Evolutionary conservation across 2,888 invertebrate genomes (phyloP).

Genomic region (Hypselothyrea guttata): DNA sequence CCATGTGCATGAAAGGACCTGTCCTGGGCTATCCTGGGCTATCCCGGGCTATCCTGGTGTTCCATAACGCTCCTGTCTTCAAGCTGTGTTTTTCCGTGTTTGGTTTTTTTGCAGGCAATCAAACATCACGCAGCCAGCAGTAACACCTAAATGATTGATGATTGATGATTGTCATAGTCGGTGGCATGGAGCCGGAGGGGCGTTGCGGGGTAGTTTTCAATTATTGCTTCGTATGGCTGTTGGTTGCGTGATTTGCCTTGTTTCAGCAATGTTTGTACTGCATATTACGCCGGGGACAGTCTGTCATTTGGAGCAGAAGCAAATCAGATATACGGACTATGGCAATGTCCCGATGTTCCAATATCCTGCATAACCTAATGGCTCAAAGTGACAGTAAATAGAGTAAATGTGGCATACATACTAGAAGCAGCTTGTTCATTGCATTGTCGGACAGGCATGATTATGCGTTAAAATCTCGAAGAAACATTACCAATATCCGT

Average conservation of each 20-base stretch:
- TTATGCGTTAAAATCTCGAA: constrained; percentile 37
- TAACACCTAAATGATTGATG: constrained; percentile 77
- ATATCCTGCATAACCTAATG: constrained; percentile 18
- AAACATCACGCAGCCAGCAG: constrained; percentile 42
- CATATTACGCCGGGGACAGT: constrained; percentile 41
- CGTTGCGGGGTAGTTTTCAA: constrained; percentile 50
- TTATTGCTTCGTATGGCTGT: constrained; percentile 54
- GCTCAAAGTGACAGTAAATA: constrained; percentile 54
- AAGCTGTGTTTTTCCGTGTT: too few relatives aligned
- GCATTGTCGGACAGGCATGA: constrained; percentile 16
- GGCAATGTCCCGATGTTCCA: not conserved
- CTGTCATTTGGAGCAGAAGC: constrained; percentile 48
- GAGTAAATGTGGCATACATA: constrained; percentile 5
- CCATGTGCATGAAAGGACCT: constrained; percentile 1
- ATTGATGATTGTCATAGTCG: constrained; percentile 76
- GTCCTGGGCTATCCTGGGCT: too few relatives aligned
- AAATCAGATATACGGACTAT: constrained; percentile 5
- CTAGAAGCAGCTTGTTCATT: not conserved
- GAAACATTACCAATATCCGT: constrained; percentile 33
- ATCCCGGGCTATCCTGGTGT: constrained; percentile 10
- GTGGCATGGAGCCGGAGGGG: constrained; percentile 9
- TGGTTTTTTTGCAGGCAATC: constrained; percentile 3
- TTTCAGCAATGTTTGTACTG: constrained; percentile 47
- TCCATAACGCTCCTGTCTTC: constrained; percentile 14
- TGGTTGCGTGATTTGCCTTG: constrained; percentile 65